Conservation (phyloP, 2,113 vertebrate species). For the Urocynchramus pylzowi region DNA sequence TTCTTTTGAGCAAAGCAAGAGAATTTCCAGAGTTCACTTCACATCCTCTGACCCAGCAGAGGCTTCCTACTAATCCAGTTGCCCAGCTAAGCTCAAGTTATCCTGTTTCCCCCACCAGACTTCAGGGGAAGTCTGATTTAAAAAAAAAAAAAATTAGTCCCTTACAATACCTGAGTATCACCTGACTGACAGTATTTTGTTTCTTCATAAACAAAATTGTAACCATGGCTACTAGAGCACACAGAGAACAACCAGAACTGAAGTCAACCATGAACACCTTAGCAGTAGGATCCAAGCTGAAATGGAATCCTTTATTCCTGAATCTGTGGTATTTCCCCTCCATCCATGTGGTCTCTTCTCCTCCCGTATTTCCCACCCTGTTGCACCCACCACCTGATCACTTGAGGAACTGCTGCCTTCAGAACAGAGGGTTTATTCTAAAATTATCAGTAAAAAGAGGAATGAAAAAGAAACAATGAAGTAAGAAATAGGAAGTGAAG, state of each 20-base stretch:
- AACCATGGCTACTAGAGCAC: background rate
- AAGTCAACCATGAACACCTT: background rate
- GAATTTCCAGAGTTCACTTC: background rate
- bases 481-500: constrained; percentile 9
- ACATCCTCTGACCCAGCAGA: background rate
- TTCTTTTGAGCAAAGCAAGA: background rate
- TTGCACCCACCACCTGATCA: background rate
- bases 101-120: background rate
- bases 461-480: constrained; percentile 32
- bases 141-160: background rate
- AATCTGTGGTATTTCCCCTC: background rate
- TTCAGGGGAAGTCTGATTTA: fast-evolving
- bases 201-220: background rate
- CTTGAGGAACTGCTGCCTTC: background rate
- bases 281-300: background rate
- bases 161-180: background rate
- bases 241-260: background rate
- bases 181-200: background rate
- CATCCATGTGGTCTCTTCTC: background rate
- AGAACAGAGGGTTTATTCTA: background rate
- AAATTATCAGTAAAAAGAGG: background rate
- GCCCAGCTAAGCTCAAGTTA: background rate
- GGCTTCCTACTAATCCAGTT: background rate
- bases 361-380: background rate
- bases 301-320: background rate